Evolutionary conservation across 2,888 invertebrate genomes (phyloP), one percentile per base, ranked within the genome.

Genomic region (Glyphotaelius pellucidus): DNA sequence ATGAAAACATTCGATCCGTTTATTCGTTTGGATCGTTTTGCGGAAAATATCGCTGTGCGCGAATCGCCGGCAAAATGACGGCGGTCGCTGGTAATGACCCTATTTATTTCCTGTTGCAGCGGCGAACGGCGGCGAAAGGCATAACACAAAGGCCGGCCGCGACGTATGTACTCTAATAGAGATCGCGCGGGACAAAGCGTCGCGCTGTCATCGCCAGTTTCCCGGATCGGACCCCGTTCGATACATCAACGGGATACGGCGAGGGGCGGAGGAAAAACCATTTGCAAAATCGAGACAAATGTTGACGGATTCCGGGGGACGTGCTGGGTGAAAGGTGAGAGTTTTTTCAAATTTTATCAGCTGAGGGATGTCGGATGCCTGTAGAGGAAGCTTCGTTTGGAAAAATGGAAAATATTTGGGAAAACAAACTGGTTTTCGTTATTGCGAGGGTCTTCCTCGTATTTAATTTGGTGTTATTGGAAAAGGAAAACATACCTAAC

Each of bases 1-100:
- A n/a, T 67, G 67, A n/a, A 67, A 67, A n/a, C 67, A 67, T 25
- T 9, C 67, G 25, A 67, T n/a, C 25, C 67, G 67, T 67, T 25
- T 67, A 67, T 67, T 67, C 67, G 25, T 97, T 14, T 81, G 80
- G 0, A 31, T 81, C 81, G 32, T 81, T 32, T 81, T 15, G 35
- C 85, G 25, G 32, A 42, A 85, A 42, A n/a, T 38, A 38, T 85
- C n/a, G 12, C 42, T 25, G 14, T 38, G 12, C 14, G 25, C 31
- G 32, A 81, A 85, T 85, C 25, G 80, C 83, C 67, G 15, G 38
- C 35, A 79, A 90, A 90, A 85, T 88, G 47, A 67, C 88, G 67
- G 83, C 35, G 84, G 90, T 84, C n/a, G 31, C 38, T 35, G 35
- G 84, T 42, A 85, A 90, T 90, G 85, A 35, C 67, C 84, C 85